These are phyloP conservation scores for Bombus pascuorum DNA, from an alignment of 1,140 invertebrate species.

Conservation along the genomic window DNA sequence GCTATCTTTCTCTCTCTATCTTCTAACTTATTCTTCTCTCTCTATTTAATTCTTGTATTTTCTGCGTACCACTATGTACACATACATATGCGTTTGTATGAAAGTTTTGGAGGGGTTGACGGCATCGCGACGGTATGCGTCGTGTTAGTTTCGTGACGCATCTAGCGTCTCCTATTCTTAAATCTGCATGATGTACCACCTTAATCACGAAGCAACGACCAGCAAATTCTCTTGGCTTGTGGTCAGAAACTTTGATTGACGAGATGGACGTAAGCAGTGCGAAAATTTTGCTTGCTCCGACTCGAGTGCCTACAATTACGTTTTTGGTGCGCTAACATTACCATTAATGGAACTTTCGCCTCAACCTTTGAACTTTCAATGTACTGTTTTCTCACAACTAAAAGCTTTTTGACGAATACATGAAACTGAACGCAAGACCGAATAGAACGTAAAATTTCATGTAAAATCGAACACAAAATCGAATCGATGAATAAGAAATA, in stretches of 20 bases:
- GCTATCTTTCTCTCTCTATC: conserved; percentile 31
- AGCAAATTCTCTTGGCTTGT: conserved; percentile 20
- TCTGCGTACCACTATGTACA: conserved; percentile 47
- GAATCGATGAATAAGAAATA: neutral
- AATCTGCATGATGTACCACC: conserved; percentile 47
- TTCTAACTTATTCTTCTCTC: conserved; percentile 31
- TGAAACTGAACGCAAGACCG: too few relatives aligned
- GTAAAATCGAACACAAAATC: too few relatives aligned
- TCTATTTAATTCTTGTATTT: conserved; percentile 30
- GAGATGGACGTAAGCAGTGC: conserved; percentile 14
- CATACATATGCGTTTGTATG: conserved; percentile 42
- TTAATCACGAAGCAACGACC: conserved; percentile 59
- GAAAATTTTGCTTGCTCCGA: conserved; percentile 14
- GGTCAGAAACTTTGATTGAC: conserved; percentile 29
- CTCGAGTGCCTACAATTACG: neutral
- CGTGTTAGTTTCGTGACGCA: conserved; percentile 70
- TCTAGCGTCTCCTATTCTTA: conserved; percentile 75
- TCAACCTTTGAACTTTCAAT: neutral
- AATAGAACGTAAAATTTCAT: too few relatives aligned
- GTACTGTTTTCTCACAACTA: too few relatives aligned
- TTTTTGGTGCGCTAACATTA: neutral
- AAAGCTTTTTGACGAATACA: too few relatives aligned
- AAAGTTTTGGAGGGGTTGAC: conserved; percentile 63
- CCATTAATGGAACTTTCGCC: conserved; percentile 13
- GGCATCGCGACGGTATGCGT: conserved; percentile 70